A percentile compares a stretch with the other conserved stretches of the same genome.
Conservation (phyloP, 2,797 vertebrate genomes). For the Cryptoprocta ferox region DNA sequence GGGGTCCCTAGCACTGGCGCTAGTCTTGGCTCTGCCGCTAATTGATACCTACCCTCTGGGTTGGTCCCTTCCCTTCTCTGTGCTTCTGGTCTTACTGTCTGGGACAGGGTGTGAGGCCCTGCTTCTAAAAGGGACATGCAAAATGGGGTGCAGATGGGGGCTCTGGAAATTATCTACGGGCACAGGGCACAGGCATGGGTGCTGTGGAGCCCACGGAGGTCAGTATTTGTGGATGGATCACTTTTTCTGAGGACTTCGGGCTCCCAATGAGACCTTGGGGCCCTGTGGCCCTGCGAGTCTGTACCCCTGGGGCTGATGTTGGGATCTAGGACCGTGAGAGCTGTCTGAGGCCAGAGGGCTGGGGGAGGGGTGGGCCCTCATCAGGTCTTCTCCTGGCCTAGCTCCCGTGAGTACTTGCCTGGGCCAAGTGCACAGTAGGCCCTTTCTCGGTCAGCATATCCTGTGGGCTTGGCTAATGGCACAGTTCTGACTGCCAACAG, state of each 20-base stretch:
- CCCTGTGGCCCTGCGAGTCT: background rate
- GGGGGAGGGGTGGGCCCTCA: background rate
- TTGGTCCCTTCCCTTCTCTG: accelerated
- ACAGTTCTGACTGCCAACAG: background rate
- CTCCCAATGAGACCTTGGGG: background rate
- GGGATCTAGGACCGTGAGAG: background rate
- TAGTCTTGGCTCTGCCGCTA: background rate
- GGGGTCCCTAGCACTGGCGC: background rate
- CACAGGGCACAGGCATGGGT: background rate
- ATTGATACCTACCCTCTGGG: background rate
- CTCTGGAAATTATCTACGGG: background rate
- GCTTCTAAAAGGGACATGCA: background rate
- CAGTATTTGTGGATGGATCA: background rate
- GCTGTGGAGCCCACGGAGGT: background rate
- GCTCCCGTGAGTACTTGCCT: background rate
- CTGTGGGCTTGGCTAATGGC: background rate
- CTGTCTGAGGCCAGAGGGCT: accelerated
- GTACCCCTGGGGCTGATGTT: background rate
- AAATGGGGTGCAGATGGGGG: background rate
- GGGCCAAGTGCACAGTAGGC: background rate
- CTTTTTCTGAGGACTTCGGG: background rate
- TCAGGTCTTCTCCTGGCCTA: background rate
- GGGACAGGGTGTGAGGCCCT: background rate
- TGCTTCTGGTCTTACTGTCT: background rate
- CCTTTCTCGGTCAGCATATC: background rate